Evolutionary conservation across 2,888 invertebrate species (phyloP).

Genomic region (Microctonus aethiopoides): DNA sequence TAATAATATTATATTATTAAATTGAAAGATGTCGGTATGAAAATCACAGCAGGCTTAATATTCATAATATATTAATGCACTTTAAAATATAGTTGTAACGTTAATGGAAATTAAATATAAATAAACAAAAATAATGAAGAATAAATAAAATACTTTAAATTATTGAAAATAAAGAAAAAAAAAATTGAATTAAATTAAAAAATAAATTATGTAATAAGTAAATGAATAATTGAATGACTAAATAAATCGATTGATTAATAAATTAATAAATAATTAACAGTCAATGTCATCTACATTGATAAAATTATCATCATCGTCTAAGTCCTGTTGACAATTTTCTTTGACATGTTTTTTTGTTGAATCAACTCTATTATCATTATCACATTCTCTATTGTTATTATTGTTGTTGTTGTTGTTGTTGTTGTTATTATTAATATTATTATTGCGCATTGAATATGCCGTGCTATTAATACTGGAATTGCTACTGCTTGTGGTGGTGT

Average conservation of each 20-base stretch:
- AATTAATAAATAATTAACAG: constrained; percentile 2
- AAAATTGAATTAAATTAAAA: constrained; percentile 10
- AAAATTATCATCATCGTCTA: constrained; percentile 22
- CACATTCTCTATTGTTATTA: neutral
- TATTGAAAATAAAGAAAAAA: neutral
- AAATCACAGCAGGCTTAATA: too few species aligned
- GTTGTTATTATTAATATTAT: too few species aligned
- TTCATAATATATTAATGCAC: neutral
- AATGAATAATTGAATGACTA: neutral
- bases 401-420: too few species aligned
- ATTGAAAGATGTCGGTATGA: too few species aligned
- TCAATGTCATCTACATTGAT: constrained; percentile 17
- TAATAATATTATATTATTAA: too few species aligned
- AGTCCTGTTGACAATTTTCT: neutral
- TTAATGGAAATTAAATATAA: neutral
- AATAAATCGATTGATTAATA: neutral
- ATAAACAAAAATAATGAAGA: neutral
- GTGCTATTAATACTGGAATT: constrained; percentile 29
- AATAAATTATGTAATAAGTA: neutral
- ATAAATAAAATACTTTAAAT: neutral
- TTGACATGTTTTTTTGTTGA: neutral
- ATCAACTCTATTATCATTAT: neutral
- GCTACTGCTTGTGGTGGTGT: constrained; percentile 18
- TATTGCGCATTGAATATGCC: neutral
- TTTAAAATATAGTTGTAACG: neutral